Percentiles rank a stretch among this genome's conserved stretches.
Conservation (phyloP, 2,888 invertebrate genomes). For the Drosophila nr. fundita region DNA sequence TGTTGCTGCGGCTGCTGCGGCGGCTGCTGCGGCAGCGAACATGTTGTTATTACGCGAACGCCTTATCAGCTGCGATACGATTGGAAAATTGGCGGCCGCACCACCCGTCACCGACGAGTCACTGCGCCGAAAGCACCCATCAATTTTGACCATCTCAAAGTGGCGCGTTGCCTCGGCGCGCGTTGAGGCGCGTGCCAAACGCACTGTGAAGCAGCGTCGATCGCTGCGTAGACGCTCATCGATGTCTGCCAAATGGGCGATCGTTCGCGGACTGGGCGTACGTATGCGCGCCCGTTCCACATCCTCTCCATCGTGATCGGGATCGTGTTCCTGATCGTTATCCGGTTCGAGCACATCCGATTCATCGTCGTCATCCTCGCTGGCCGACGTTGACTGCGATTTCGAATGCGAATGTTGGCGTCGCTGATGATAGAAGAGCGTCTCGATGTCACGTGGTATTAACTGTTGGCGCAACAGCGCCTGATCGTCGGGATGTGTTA, state of each 20-base stretch:
- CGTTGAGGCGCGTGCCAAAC: constrained; percentile 89
- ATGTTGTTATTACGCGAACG: constrained; percentile 84
- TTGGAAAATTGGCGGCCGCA: constrained; percentile 85
- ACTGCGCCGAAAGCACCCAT: constrained; percentile 88
- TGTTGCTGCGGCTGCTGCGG: constrained; percentile 45
- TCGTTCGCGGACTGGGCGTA: constrained; percentile 65
- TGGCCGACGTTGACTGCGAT: constrained; percentile 48
- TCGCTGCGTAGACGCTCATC: constrained; percentile 84
- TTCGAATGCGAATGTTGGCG: constrained; percentile 30
- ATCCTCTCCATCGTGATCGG: neutral
- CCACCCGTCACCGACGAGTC: constrained; percentile 86
- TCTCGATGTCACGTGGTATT: constrained; percentile 85
- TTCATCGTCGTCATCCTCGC: constrained; percentile 82
- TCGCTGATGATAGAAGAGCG: constrained; percentile 78
- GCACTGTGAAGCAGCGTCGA: constrained; percentile 87
- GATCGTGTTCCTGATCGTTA: constrained; percentile 1
- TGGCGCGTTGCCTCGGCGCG: constrained; percentile 89
- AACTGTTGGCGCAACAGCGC: constrained; percentile 89
- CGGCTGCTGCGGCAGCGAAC: constrained; percentile 71
- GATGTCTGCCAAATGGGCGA: constrained; percentile 73
- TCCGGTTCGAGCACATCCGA: constrained; percentile 18
- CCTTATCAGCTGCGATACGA: constrained; percentile 85
- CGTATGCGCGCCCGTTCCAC: constrained; percentile 25
- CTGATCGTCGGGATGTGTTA: constrained; percentile 92
- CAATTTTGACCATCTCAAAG: constrained; percentile 89